phyloP scores from a whole-genome alignment of 1,140 invertebrate species.

The Reticulitermes speratus region DNA sequence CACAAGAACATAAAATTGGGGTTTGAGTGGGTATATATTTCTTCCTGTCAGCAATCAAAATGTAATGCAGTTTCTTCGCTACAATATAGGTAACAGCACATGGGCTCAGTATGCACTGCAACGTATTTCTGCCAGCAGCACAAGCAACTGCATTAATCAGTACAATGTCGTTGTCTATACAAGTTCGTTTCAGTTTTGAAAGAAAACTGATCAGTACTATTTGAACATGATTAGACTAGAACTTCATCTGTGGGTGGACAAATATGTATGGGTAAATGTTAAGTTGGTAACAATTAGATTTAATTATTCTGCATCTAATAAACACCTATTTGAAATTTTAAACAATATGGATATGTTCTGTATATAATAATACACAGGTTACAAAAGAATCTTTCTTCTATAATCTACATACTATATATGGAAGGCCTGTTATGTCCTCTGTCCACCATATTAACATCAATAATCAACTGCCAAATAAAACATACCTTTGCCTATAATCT shows the following conservation, averaged over 20 bases:
- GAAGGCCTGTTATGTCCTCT: background rate
- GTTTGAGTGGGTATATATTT: background rate
- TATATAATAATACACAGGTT: background rate
- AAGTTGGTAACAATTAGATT: slow-evolving; percentile 10
- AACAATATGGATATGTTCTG: background rate
- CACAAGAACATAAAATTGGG: no score
- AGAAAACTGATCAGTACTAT: background rate
- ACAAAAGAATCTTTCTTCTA: background rate
- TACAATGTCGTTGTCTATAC: background rate
- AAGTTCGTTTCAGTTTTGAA: background rate
- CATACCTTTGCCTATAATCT: background rate
- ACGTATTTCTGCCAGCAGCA: background rate
- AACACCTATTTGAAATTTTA: background rate
- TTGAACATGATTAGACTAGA: background rate
- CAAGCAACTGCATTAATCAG: background rate
- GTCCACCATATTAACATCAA: background rate
- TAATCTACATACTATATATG: background rate
- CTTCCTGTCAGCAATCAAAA: background rate
- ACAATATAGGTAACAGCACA: background rate
- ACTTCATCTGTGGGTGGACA: background rate
- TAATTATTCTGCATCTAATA: background rate
- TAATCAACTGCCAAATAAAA: background rate
- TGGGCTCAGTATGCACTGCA: background rate
- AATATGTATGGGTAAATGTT: background rate
- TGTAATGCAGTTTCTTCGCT: background rate